Evolutionary conservation across 1,140 invertebrate species (phyloP), one percentile per base, ranked within the genome.

Genomic region (Brachionus rotundiformis): DNA sequence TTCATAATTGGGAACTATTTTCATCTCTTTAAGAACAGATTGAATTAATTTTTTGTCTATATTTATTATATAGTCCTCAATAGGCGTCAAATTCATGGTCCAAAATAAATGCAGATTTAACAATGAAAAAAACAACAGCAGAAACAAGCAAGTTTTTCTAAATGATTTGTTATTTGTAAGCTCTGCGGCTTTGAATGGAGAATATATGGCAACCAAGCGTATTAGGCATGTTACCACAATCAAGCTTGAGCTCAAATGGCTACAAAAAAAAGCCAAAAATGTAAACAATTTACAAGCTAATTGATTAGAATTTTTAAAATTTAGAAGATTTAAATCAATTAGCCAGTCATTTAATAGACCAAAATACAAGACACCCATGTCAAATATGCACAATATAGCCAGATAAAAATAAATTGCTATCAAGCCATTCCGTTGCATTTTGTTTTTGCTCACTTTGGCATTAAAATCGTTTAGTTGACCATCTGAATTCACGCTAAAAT

Each of bases 81-180:
- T 6, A 27, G 47, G 44, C 16, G 54, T 47, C n/a, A 79, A n/a
- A 31, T 39, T 54, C 76, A 79, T 79, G 16, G 16, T 79, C 76
- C 76, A 79, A 19, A 79, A 79, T 63, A 79, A 54, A 79, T 79
- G 76, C 7, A 41, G 5, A 79, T 79, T 79, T 13, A 79, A 5
- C 31, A 29, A 1, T 39, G 47, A 79, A 79, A 54, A 79, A 25
- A 79, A n/a, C 10, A 79, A 54, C 0, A 79, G 19, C 3, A 79
- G 16, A 13, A 54, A 39, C 0, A 63, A 59, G 39, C 25, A 25
- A 25, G 47, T 54, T 44, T 47, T 47, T 76, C 49, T 79, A n/a
- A 79, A 79, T 13, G 47, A 59, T 8, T 63, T 79, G 36, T 19
- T 63, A 27, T 49, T 79, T 0, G 76, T 54, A 16, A 79, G 27